A percentile compares a stretch with the other conserved stretches of the same genome.
Evolutionary conservation across 1,140 invertebrate genomes (phyloP).

Genomic region (Diplogasteroides magnus): DNA sequence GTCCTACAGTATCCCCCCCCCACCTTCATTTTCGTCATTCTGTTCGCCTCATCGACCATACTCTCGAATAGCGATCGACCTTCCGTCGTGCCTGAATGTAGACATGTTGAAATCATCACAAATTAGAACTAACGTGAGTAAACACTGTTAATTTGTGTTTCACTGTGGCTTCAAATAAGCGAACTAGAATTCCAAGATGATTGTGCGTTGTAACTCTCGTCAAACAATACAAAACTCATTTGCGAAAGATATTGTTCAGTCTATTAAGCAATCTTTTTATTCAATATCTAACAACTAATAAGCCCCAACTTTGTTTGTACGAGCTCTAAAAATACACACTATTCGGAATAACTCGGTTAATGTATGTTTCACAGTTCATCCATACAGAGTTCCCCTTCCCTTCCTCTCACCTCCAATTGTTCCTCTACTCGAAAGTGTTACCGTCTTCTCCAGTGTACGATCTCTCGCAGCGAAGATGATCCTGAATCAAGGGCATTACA

Average conservation of each 20-base stretch:
- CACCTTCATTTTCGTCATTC: slow-evolving; percentile 27
- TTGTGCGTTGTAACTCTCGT: too few species aligned
- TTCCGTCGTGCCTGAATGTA: too few species aligned
- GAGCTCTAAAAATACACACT: neutral
- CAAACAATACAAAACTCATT: slow-evolving; percentile 16
- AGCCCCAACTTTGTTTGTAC: neutral
- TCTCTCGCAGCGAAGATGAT: slow-evolving; percentile 26
- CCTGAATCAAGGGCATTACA: slow-evolving; percentile 6
- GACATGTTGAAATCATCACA: too few species aligned
- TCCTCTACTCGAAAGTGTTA: slow-evolving; percentile 3
- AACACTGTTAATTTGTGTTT: too few species aligned
- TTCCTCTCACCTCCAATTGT: neutral
- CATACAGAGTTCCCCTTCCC: neutral
- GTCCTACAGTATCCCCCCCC: slow-evolving; percentile 1
- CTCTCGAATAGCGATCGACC: slow-evolving; percentile 13
- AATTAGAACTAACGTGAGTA: too few species aligned
- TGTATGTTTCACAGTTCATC: too few species aligned
- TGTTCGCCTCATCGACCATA: slow-evolving; percentile 23
- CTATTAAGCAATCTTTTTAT: neutral
- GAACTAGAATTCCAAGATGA: too few species aligned
- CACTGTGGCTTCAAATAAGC: too few species aligned
- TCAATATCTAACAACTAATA: slow-evolving; percentile 2
- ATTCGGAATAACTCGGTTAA: too few species aligned
- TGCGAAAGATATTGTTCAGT: too few species aligned
- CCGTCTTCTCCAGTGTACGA: slow-evolving; percentile 13